Conservation (phyloP, 1,140 invertebrate genomes). For the Hetaerina americana region DNA sequence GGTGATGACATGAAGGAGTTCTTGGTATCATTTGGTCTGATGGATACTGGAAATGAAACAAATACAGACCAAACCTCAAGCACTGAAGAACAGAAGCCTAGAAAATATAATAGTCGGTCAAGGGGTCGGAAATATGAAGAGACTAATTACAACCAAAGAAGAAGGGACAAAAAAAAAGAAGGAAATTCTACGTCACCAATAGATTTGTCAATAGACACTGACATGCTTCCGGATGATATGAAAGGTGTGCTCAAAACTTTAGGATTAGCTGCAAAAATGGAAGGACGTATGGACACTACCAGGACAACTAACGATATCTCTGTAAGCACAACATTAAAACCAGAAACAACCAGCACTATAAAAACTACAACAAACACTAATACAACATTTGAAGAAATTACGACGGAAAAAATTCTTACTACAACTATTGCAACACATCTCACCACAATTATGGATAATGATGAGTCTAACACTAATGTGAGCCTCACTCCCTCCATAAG, state of each 20-base stretch:
- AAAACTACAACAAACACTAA: no score
- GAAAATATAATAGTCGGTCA: not conserved
- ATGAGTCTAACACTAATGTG: not conserved
- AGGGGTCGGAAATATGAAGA: not conserved
- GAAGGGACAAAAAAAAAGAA: slow-evolving; percentile 20
- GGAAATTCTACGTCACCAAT: slow-evolving; percentile 12
- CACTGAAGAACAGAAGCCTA: not conserved
- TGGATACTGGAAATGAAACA: no score
- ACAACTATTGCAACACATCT: no score
- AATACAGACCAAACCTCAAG: not conserved
- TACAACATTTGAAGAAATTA: no score
- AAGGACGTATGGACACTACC: not conserved
- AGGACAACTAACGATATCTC: not conserved
- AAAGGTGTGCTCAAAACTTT: slow-evolving; percentile 36
- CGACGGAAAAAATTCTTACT: no score
- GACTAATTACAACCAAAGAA: slow-evolving; percentile 23
- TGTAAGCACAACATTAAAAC: not conserved
- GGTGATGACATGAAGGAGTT: slow-evolving; percentile 41
- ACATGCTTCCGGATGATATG: slow-evolving; percentile 35
- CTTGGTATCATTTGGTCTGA: slow-evolving; percentile 39
- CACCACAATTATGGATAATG: not conserved
- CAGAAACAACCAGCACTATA: not conserved
- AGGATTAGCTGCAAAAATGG: slow-evolving; percentile 24
- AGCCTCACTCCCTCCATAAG: not conserved
- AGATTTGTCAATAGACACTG: slow-evolving; percentile 24